A percentile compares a stretch with the other conserved stretches of the same genome.
phyloP scores from a whole-genome alignment of 2,797 vertebrate genomes.

The Myotis findleyi region DNA sequence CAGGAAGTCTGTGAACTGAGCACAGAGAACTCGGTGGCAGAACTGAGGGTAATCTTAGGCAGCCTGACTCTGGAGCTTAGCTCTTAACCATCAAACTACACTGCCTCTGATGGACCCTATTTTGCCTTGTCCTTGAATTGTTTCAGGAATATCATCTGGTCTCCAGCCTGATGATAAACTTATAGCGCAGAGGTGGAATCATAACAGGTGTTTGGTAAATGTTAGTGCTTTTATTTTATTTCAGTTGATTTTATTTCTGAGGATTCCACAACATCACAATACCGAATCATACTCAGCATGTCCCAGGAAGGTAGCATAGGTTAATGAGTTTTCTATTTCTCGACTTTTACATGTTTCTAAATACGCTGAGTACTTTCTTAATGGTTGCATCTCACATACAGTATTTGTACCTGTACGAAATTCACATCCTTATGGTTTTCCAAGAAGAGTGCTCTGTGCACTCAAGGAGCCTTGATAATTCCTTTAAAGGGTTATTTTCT shows the following conservation, averaged over 20 bases:
- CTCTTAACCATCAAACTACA: neutral
- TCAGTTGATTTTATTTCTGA: conserved; percentile 25
- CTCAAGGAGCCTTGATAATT: neutral
- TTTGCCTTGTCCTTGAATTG: neutral
- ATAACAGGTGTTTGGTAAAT: neutral
- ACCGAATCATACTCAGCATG: neutral
- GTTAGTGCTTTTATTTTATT: neutral
- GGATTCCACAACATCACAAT: neutral
- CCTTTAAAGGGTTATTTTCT: neutral
- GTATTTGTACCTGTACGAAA: neutral
- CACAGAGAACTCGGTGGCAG: neutral
- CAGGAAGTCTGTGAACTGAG: neutral
- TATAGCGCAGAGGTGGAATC: neutral
- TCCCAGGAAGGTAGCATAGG: neutral
- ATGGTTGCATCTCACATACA: neutral
- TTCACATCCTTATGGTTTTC: neutral
- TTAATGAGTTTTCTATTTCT: neutral
- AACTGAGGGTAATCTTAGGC: neutral
- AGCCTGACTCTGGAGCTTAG: neutral
- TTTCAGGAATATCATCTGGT: neutral
- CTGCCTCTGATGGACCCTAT: neutral
- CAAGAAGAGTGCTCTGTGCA: neutral
- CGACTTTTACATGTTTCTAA: conserved; percentile 29
- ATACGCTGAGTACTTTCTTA: neutral
- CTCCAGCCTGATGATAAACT: neutral